These are phyloP conservation scores for Semicossyphus pulcher DNA, from an alignment of 2,113 vertebrate species.

Conservation along the genomic window DNA sequence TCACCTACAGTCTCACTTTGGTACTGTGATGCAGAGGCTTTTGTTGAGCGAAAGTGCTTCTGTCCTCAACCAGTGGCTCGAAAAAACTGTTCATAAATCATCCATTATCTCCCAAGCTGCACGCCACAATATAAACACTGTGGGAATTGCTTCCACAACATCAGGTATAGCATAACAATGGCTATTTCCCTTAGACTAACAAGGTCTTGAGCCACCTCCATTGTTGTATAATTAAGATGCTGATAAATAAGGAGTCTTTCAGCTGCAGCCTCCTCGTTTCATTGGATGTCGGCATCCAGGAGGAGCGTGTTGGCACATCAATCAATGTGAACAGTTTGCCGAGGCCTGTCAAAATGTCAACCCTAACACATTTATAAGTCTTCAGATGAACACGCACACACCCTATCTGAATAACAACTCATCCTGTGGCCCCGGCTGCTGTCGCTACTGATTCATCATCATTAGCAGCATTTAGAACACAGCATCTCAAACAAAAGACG, in stretches of 20 bases:
- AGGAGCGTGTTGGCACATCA: constrained; percentile 72
- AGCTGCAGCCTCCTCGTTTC: constrained; percentile 59
- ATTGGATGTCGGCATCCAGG: constrained; percentile 56
- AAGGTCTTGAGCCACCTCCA: constrained; percentile 76
- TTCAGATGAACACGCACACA: constrained; percentile 72
- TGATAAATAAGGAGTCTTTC: constrained; percentile 73
- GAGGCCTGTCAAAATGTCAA: constrained; percentile 81
- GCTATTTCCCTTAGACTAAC: constrained; percentile 66
- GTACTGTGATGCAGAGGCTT: constrained; percentile 20
- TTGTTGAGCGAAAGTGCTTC: constrained; percentile 30
- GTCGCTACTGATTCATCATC: constrained; percentile 79
- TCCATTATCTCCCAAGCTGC: constrained; percentile 69
- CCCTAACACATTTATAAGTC: constrained; percentile 77
- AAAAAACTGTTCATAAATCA: constrained; percentile 72
- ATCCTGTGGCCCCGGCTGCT: constrained; percentile 67
- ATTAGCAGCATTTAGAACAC: constrained; percentile 73
- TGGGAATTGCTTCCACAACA: constrained; percentile 60
- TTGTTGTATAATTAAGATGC: constrained; percentile 75
- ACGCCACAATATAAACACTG: constrained; percentile 65
- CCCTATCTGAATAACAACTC: constrained; percentile 78
- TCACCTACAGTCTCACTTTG: constrained; percentile 16
- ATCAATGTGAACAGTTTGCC: constrained; percentile 81
- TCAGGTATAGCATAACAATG: constrained; percentile 74
- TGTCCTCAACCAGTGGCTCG: constrained; percentile 41
- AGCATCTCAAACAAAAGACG: constrained; percentile 49